Evolutionary conservation across 1,140 invertebrate genomes (phyloP), one percentile per base, ranked within the genome.

Genomic region (Drosophila setifemur): DNA sequence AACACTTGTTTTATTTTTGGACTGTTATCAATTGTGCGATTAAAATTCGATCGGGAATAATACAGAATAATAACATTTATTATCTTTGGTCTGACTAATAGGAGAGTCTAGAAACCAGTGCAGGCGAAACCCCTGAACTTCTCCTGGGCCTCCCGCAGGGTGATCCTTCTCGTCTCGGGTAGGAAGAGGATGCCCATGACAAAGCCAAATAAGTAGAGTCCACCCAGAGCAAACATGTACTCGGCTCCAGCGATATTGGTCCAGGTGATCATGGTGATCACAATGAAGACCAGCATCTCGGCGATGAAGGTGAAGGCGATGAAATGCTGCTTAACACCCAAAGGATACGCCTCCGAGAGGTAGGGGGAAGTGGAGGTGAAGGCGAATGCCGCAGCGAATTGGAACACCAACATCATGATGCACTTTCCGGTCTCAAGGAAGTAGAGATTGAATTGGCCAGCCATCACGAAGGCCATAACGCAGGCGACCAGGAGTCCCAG

Each of bases 161-260:
- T 75, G 4, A 26, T 52, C 25, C 52, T 11, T 35, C 57, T 69
- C 2, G 88, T 89, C 52, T 89, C 88, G 5, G 88, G 88, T 25
- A 89, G 26, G 21, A 29, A 45, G 9, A 54, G 28, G 9, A 88
- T 49, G 6, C 64, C 68, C 0, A 67, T 3, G 0, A 73, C 0
- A 1, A 44, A 69, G 5, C 58, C 83, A 2, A 69, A 11, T 0
- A 75, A 0, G 1, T 40, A 81, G 1, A 89, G 6, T 16, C 6
- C 45, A 3, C 66, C 87, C 31, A 85, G 0, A 4, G 43, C n/a
- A n/a, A 26, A 54, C n/a, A 88, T 82, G 45, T 43, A 83, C 1
- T 16, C 16, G 1, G n/a, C 1, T 4, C 26, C 18, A 1, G 11
- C 40, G 0, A 0, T 0, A 0, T 0, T 0, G 2, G 6, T 43